These are phyloP conservation scores for Lophochroa leadbeateri DNA, from an alignment of 2,113 vertebrate genomes.

Conservation along the genomic window DNA sequence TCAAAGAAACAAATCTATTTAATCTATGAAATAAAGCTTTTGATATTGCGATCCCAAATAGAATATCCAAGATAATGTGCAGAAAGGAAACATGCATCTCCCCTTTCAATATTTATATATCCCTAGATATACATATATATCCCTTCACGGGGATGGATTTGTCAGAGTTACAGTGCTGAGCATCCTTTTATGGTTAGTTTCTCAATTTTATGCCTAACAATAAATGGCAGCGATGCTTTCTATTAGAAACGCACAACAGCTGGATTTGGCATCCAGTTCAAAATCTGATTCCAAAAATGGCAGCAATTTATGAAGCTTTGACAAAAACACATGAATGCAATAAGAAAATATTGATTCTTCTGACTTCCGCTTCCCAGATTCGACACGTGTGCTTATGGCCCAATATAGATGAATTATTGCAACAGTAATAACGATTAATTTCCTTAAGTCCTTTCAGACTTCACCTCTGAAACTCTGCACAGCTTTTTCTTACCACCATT, in stretches of 20 bases:
- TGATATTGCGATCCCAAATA: conserved; percentile 27
- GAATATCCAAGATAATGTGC: conserved; percentile 35
- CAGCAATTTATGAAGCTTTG: conserved; percentile 44
- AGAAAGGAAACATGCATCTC: conserved; percentile 43
- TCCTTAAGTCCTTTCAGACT: not conserved
- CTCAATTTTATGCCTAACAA: conserved; percentile 61
- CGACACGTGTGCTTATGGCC: conserved; percentile 39
- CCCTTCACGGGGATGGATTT: conserved; percentile 47
- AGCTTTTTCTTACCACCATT: not conserved
- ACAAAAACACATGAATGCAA: conserved; percentile 51
- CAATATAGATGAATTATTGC: conserved; percentile 53
- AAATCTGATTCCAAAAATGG: conserved; percentile 46
- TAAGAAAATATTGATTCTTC: conserved; percentile 64
- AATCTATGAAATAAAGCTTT: conserved; percentile 48
- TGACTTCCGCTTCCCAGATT: not conserved
- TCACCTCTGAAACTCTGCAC: conserved; percentile 4
- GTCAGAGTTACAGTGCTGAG: conserved; percentile 48
- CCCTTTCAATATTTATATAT: conserved; percentile 51
- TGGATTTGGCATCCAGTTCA: conserved; percentile 46
- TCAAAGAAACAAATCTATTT: conserved; percentile 27
- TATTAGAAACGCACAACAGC: conserved; percentile 43
- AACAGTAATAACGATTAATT: conserved; percentile 37
- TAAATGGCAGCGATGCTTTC: conserved; percentile 18
- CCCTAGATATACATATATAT: conserved; percentile 29
- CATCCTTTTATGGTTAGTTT: conserved; percentile 54